These are phyloP conservation scores for Drosophila cracens DNA, from an alignment of 2,888 invertebrate species.

Conservation along the genomic window DNA sequence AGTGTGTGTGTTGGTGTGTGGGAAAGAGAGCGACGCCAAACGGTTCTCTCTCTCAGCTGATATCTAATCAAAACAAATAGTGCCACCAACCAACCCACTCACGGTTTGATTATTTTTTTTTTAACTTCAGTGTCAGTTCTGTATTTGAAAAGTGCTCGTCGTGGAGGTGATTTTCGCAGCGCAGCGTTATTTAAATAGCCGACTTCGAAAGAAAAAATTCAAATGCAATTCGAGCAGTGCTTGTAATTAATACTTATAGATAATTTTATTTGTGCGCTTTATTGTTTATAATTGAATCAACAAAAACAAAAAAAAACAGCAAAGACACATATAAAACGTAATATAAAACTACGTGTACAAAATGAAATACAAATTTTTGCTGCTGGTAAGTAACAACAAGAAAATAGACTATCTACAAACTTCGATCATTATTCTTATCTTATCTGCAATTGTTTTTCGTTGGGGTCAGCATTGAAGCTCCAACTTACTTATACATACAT, in stretches of 20 bases:
- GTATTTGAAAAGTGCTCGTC: slow-evolving; percentile 31
- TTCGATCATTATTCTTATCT: slow-evolving; percentile 61
- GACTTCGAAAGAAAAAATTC: slow-evolving; percentile 7
- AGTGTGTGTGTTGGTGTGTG: slow-evolving; percentile 13
- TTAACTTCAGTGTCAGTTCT: slow-evolving; percentile 49
- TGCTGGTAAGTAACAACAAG: slow-evolving; percentile 70
- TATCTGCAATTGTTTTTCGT: slow-evolving; percentile 54
- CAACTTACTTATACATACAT: slow-evolving; percentile 1
- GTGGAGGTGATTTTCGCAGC: slow-evolving; percentile 15
- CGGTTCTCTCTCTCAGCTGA: slow-evolving; percentile 45
- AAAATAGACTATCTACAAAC: slow-evolving; percentile 29
- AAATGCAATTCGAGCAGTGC: slow-evolving; percentile 18
- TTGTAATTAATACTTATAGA: slow-evolving; percentile 29
- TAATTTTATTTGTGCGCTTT: slow-evolving; percentile 32
- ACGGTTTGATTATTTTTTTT: slow-evolving; percentile 65
- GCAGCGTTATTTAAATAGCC: slow-evolving; percentile 14
- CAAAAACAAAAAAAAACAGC: background rate
- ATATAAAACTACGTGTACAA: slow-evolving; percentile 29
- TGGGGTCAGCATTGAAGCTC: slow-evolving; percentile 41
- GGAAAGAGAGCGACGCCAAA: background rate
- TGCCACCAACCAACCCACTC: slow-evolving; percentile 23
- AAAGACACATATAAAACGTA: slow-evolving; percentile 8
- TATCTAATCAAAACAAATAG: slow-evolving; percentile 80
- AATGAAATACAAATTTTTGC: slow-evolving; percentile 67
- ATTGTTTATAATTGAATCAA: slow-evolving; percentile 16